Conservation (phyloP, 2,797 vertebrate genomes). For the Gallinago stenura region DNA sequence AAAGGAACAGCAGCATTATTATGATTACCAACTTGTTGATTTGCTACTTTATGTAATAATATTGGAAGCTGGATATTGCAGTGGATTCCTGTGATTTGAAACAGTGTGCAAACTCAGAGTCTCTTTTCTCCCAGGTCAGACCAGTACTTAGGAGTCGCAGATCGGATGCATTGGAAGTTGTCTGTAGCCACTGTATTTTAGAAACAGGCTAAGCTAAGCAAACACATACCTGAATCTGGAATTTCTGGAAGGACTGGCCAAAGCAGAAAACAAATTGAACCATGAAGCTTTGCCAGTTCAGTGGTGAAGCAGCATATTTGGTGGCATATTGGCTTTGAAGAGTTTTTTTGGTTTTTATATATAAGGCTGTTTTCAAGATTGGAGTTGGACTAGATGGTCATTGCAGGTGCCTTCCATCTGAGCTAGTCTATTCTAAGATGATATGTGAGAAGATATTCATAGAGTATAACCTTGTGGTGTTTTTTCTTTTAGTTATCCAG, state of each 20-base stretch:
- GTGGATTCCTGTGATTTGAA: background rate
- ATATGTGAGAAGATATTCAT: background rate
- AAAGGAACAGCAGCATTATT: background rate
- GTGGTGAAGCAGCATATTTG: background rate
- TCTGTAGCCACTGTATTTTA: background rate
- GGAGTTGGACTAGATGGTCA: background rate
- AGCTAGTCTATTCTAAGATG: too few species aligned
- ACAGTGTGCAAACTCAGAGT: background rate
- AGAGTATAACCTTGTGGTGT: background rate
- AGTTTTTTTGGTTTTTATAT: background rate
- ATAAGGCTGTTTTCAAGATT: background rate
- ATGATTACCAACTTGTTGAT: background rate
- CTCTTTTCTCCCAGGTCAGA: background rate
- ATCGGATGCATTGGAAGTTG: background rate
- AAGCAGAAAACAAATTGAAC: background rate
- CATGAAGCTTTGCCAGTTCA: background rate
- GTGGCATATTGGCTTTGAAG: background rate
- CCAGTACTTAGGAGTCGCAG: background rate
- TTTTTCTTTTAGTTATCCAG: background rate
- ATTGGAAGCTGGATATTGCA: background rate
- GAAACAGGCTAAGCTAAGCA: background rate
- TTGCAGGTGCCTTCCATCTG: too few species aligned
- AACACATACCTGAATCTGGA: fast-evolving
- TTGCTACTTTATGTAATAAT: background rate
- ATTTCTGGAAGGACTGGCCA: background rate